Percentiles rank a stretch among this genome's conserved stretches.
Evolutionary conservation across 2,113 vertebrate genomes (phyloP).

Genomic region (Astatoreochromis straeleni): DNA sequence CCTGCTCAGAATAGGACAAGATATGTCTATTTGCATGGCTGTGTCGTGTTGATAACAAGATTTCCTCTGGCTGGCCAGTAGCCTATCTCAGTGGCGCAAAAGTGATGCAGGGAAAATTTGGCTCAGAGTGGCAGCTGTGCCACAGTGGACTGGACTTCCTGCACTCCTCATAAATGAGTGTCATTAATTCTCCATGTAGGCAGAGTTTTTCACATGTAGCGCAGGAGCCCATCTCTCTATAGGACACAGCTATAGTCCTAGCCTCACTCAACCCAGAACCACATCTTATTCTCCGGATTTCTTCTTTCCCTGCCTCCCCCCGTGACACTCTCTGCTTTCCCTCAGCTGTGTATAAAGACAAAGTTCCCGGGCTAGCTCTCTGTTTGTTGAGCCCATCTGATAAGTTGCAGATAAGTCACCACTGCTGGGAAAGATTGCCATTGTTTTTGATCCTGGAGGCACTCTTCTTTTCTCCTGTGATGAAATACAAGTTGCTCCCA

Average conservation of each 20-base stretch:
- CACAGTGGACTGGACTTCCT: constrained; percentile 45
- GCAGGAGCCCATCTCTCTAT: constrained; percentile 2
- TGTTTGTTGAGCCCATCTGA: constrained; percentile 51
- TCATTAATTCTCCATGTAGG: constrained; percentile 61
- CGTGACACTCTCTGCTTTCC: neutral
- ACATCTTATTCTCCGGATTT: neutral
- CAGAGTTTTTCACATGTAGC: constrained; percentile 23
- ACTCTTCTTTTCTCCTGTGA: constrained; percentile 3
- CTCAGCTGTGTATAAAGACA: constrained; percentile 21
- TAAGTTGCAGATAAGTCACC: constrained; percentile 50
- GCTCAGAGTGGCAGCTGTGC: constrained; percentile 33
- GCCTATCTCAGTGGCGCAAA: constrained; percentile 44
- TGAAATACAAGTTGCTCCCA: constrained; percentile 29
- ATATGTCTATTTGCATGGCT: constrained; percentile 47
- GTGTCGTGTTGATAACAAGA: constrained; percentile 56
- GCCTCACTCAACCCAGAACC: neutral
- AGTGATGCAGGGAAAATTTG: constrained; percentile 41
- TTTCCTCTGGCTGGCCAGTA: constrained; percentile 39
- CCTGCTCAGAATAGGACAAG: constrained; percentile 12
- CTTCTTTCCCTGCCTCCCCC: neutral
- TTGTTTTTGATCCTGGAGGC: constrained; percentile 36
- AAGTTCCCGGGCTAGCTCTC: neutral
- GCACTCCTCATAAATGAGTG: constrained; percentile 54
- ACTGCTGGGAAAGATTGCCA: constrained; percentile 24
- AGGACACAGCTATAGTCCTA: neutral